phyloP scores from a whole-genome alignment of 2,797 vertebrate species.

The Gymnopithys bicolor region DNA sequence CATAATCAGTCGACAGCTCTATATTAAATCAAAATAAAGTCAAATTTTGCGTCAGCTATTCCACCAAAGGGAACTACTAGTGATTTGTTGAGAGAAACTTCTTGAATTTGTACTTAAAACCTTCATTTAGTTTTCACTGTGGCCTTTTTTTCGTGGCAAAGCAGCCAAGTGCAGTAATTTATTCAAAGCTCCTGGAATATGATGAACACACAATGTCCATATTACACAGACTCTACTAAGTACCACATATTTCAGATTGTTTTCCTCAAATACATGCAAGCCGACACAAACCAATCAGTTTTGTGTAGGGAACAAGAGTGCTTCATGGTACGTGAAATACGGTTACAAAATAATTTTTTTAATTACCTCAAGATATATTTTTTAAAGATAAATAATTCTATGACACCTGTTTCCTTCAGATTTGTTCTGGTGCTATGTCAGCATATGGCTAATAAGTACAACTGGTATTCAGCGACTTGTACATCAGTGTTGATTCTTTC shows the following conservation, averaged over 20 bases:
- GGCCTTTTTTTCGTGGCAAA: not conserved
- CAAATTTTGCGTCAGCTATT: not conserved
- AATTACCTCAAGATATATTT: not conserved
- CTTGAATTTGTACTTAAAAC: not conserved
- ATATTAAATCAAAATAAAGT: not conserved
- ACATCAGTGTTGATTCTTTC: not conserved
- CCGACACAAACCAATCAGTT: not conserved
- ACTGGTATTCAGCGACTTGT: accelerated
- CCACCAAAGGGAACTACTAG: not conserved
- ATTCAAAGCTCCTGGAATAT: not conserved
- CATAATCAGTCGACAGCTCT: not conserved
- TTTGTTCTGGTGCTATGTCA: not conserved
- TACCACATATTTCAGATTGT: not conserved
- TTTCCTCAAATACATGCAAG: not conserved
- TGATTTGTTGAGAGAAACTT: not conserved
- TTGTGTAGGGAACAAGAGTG: not conserved
- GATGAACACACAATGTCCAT: not conserved
- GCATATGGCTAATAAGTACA: not conserved
- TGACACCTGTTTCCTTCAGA: not conserved
- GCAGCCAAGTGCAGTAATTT: not conserved
- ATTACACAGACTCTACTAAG: not conserved
- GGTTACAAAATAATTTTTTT: not conserved
- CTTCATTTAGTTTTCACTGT: not conserved
- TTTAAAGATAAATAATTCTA: not conserved
- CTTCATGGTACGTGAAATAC: not conserved